Conservation (phyloP, 2,113 vertebrate genomes). For the Rousettus leschenaultii region DNA sequence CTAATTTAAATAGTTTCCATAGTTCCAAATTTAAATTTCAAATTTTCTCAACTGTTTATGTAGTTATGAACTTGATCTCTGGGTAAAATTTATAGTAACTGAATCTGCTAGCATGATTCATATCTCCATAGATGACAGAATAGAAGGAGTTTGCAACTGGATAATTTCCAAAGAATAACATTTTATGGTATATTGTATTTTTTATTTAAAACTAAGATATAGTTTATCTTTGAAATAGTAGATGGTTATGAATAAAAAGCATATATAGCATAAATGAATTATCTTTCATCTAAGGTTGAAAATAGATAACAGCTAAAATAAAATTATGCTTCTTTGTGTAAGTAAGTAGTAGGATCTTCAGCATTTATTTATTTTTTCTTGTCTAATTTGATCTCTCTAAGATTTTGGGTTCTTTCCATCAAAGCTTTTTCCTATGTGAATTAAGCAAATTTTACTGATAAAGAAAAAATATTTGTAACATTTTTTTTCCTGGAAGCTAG, state of each 20-base stretch:
- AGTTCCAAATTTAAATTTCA: neutral
- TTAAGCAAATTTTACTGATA: constrained; percentile 3
- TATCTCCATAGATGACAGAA: neutral
- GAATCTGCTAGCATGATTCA: neutral
- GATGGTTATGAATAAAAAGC: neutral
- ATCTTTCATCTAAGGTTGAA: neutral
- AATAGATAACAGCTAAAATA: neutral
- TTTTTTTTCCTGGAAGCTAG: constrained; percentile 23
- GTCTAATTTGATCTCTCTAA: constrained; percentile 10
- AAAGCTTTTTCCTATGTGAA: neutral
- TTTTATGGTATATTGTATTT: neutral
- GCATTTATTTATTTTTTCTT: neutral
- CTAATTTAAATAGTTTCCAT: neutral
- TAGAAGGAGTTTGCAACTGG: neutral
- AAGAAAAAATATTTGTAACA: neutral
- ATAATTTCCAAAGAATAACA: neutral
- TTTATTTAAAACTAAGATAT: neutral
- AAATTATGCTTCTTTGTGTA: neutral
- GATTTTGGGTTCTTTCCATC: neutral
- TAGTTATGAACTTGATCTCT: neutral
- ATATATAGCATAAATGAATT: neutral
- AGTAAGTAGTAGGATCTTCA: neutral
- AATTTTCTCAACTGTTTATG: neutral
- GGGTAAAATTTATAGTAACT: neutral
- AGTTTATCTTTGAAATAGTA: neutral